phyloP scores from a whole-genome alignment of 2,888 invertebrate genomes.

The Macrophya alboannulata region DNA sequence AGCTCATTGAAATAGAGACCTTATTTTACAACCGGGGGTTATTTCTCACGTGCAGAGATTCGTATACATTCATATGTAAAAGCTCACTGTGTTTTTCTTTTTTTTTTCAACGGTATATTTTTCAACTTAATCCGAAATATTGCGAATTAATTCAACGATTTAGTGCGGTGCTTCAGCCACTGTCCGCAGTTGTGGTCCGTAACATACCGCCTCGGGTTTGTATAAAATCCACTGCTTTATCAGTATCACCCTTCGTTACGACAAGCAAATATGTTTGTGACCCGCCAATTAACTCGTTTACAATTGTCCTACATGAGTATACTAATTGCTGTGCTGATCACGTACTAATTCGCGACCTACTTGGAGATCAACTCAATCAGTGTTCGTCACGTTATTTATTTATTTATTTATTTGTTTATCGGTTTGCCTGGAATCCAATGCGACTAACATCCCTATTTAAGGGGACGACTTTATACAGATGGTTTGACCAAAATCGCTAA shows the following conservation, averaged over 20 bases:
- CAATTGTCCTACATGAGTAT: slow-evolving; percentile 14
- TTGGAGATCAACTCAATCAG: neutral
- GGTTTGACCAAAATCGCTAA: too few relatives aligned
- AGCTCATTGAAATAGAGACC: slow-evolving; percentile 3
- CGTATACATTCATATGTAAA: slow-evolving; percentile 22
- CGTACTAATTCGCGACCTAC: slow-evolving; percentile 8
- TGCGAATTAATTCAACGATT: slow-evolving; percentile 43
- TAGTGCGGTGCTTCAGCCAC: slow-evolving; percentile 23
- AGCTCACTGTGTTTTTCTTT: neutral
- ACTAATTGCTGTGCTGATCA: slow-evolving; percentile 29
- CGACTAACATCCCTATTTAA: too few relatives aligned
- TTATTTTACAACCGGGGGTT: neutral
- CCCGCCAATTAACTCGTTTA: slow-evolving; percentile 43
- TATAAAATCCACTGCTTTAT: slow-evolving; percentile 44
- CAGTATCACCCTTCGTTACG: slow-evolving; percentile 26
- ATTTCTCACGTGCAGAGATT: neutral
- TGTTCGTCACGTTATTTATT: neutral
- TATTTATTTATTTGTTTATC: neutral
- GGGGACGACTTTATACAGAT: too few relatives aligned
- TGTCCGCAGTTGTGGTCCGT: slow-evolving; percentile 40
- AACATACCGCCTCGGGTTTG: slow-evolving; percentile 12
- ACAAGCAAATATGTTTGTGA: slow-evolving; percentile 32
- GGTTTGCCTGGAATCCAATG: too few relatives aligned
- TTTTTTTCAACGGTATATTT: slow-evolving; percentile 5
- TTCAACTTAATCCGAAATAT: slow-evolving; percentile 34